Base-by-base conservation (phyloP, 1,140 invertebrate species). In the Saxidomus purpurata region DNA sequence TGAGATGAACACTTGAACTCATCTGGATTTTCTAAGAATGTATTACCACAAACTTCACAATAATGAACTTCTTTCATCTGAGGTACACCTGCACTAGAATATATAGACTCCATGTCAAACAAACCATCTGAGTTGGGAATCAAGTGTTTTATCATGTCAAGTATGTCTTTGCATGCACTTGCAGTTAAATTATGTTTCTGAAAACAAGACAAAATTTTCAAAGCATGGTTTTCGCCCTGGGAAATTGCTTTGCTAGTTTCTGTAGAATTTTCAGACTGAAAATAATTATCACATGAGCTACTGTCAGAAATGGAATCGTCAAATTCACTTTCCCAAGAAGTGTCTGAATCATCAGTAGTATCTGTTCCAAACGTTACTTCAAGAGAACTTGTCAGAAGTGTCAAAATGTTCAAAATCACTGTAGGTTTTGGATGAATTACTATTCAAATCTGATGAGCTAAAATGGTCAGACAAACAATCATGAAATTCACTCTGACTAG, bases 31-130 rank as follows among this genome's bases (percentile, higher is more conserved):
- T 61, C 55, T 61, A 38, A 38, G 80, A n/a, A n/a, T n/a, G n/a
- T n/a, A n/a, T n/a, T n/a, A n/a, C n/a, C n/a, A n/a, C n/a, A n/a
- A n/a, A n/a, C n/a, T n/a, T n/a, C n/a, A n/a, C n/a, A 83, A 47
- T 83, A 83, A 43, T 83, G 81, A 67, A 83, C 61, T 83, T 83
- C 81, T 69, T 83, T 83, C 55, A 83, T 67, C 38, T 11, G 61
- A 67, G 31, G 61, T 83, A 40, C 40, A 83, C 40, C 81, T 40
- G 36, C 79, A 81, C 31, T 28, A 47, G 81, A 83, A 63, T 43
- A 47, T 67, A 83, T 83, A 59, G 43, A 80, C 43, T 80, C 77
- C 77, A 80, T 80, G 49, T 80, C 76, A 40, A 79, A 79, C 43
- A 43, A 43, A 43, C 43, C 43, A 43, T 77, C 74, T 77, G 74